These are phyloP conservation scores for Tachystola acroxantha DNA, from an alignment of 2,888 invertebrate species.

Conservation along the genomic window DNA sequence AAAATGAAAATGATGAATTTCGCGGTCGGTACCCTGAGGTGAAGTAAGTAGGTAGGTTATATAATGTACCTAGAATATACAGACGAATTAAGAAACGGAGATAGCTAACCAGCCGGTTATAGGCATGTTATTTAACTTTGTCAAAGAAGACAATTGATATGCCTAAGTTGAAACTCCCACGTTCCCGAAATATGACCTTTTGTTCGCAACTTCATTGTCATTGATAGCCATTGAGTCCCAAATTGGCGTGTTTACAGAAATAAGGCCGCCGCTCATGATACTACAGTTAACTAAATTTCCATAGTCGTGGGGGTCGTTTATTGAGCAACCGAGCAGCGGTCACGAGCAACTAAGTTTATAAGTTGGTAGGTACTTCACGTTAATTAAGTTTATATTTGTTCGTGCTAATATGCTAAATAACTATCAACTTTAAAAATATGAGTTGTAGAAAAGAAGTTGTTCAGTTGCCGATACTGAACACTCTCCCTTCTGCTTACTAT, in stretches of 20 bases:
- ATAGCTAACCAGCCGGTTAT: no score
- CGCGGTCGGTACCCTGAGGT: no score
- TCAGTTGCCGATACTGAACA: conserved; percentile 11
- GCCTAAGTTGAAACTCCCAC: conserved; percentile 24
- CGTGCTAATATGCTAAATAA: conserved; percentile 20
- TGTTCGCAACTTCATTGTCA: conserved; percentile 38
- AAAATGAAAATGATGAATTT: no score
- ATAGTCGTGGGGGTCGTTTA: conserved; percentile 51
- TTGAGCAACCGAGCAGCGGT: conserved; percentile 33
- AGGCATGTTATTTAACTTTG: neutral
- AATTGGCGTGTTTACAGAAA: conserved; percentile 45
- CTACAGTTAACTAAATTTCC: conserved; percentile 48
- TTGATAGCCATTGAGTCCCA: conserved; percentile 38
- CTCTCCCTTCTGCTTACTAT: no score
- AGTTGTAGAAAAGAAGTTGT: no score
- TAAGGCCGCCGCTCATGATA: conserved; percentile 43
- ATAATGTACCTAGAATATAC: no score
- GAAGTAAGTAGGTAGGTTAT: no score
- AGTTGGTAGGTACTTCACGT: conserved; percentile 25
- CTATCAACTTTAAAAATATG: neutral
- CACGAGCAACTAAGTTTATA: conserved; percentile 36
- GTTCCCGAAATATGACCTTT: conserved; percentile 30
- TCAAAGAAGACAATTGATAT: conserved; percentile 1
- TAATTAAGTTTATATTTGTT: conserved; percentile 33
- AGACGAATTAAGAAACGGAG: no score